Conservation (phyloP, 2,113 vertebrate genomes). For the Macaca nemestrina region DNA sequence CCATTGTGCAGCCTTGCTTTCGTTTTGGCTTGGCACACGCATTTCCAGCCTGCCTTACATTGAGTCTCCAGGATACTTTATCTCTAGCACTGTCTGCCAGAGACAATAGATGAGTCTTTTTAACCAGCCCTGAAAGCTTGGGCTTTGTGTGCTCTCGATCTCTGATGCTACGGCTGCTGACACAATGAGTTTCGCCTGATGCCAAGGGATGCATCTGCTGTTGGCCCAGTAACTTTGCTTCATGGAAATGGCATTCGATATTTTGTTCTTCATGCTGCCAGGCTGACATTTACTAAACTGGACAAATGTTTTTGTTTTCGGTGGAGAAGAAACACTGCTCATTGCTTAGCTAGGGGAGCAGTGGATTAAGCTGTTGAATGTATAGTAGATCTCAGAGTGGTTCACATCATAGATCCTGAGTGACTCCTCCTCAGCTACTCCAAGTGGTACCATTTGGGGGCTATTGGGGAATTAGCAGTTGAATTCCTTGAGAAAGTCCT, state of each 20-base stretch:
- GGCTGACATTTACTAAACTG: conserved; percentile 72
- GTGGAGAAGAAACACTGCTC: conserved; percentile 46
- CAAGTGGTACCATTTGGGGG: not conserved
- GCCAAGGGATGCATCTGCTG: conserved; percentile 84
- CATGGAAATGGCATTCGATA: conserved; percentile 75
- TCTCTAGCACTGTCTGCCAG: conserved; percentile 77
- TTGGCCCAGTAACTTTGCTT: conserved; percentile 81
- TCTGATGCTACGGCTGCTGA: conserved; percentile 76
- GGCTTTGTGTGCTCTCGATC: conserved; percentile 78
- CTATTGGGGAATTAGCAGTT: not conserved
- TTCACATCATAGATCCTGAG: not conserved
- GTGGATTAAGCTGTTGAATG: conserved; percentile 54
- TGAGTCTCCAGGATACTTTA: conserved; percentile 77
- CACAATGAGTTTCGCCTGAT: conserved; percentile 67
- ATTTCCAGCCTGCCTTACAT: conserved; percentile 70
- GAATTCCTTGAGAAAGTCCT: not conserved
- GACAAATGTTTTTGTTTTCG: conserved; percentile 64
- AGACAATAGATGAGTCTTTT: conserved; percentile 78
- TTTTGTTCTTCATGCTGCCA: conserved; percentile 73
- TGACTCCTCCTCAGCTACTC: not conserved
- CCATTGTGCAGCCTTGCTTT: conserved; percentile 77
- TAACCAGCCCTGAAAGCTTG: conserved; percentile 60
- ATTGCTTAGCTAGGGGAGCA: not conserved
- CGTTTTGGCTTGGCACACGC: conserved; percentile 72
- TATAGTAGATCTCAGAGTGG: conserved; percentile 4